phyloP scores from a whole-genome alignment of 2,797 vertebrate genomes.

The Tympanoctomys barrerae region DNA sequence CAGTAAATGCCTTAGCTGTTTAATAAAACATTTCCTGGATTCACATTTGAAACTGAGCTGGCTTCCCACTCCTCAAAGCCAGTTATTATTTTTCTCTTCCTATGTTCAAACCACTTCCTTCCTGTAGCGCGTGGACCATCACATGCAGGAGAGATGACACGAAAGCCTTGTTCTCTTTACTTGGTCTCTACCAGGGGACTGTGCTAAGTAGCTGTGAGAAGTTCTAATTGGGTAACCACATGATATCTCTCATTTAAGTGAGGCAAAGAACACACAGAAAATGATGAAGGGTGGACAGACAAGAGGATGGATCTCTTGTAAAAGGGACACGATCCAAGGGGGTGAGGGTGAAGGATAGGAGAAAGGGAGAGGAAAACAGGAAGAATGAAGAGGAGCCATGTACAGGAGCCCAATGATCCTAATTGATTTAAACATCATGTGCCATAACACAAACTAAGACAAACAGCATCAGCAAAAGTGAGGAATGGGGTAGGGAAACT shows the following conservation, averaged over 20 bases:
- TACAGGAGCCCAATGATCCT: neutral
- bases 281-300: neutral
- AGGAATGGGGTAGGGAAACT: neutral
- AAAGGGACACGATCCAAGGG: neutral
- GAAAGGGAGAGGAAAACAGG: neutral
- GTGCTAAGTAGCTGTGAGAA: neutral
- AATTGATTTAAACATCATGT: neutral
- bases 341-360: neutral
- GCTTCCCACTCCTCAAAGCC: constrained; percentile 14
- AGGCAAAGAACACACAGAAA: neutral
- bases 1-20: constrained; percentile 63
- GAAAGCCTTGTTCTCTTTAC: neutral
- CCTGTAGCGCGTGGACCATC: neutral
- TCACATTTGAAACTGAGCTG: constrained; percentile 63
- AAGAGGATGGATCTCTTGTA: neutral
- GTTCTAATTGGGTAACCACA: neutral
- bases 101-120: constrained; percentile 47
- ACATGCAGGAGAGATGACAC: constrained; percentile 33
- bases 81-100: constrained; percentile 54
- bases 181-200: neutral
- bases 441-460: neutral
- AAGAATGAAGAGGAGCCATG: neutral
- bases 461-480: neutral
- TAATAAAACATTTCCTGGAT: constrained; percentile 73
- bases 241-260: neutral